Conservation (phyloP, 1,140 invertebrate genomes). For the Ceratosolen solmsi region DNA sequence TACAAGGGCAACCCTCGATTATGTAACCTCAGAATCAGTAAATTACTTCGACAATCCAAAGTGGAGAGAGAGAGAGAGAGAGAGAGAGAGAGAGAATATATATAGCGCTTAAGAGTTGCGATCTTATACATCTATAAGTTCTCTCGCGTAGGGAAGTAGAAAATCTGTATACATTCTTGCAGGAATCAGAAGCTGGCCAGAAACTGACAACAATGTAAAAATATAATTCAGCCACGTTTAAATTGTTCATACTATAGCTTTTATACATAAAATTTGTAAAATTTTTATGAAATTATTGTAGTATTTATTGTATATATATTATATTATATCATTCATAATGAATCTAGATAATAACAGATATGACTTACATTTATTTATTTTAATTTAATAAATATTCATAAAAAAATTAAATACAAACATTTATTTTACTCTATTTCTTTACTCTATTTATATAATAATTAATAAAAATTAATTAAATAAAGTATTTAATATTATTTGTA, state of each 20-base stretch:
- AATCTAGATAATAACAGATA: too few species aligned
- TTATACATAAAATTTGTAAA: neutral
- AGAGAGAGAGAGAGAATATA: neutral
- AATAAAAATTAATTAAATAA: too few species aligned
- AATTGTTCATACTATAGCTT: neutral
- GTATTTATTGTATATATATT: too few species aligned
- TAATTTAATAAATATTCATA: too few species aligned
- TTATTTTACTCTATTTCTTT: too few species aligned
- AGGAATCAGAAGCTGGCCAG: neutral
- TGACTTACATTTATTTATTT: too few species aligned
- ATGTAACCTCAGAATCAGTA: slow-evolving; percentile 59
- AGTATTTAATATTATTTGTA: too few species aligned
- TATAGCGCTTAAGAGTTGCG: neutral
- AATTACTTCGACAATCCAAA: slow-evolving; percentile 51
- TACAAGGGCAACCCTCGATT: slow-evolving; percentile 62
- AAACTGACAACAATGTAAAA: neutral
- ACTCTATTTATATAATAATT: too few species aligned
- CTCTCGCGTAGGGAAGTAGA: neutral
- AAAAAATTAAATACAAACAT: too few species aligned
- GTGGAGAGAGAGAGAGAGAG: neutral
- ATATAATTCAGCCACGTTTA: neutral
- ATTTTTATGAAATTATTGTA: too few species aligned
- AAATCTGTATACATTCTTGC: neutral
- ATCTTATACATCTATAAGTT: neutral
- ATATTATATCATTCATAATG: too few species aligned